These are phyloP conservation scores for Drosophila incognita DNA, from an alignment of 2,888 invertebrate species.

Conservation along the genomic window DNA sequence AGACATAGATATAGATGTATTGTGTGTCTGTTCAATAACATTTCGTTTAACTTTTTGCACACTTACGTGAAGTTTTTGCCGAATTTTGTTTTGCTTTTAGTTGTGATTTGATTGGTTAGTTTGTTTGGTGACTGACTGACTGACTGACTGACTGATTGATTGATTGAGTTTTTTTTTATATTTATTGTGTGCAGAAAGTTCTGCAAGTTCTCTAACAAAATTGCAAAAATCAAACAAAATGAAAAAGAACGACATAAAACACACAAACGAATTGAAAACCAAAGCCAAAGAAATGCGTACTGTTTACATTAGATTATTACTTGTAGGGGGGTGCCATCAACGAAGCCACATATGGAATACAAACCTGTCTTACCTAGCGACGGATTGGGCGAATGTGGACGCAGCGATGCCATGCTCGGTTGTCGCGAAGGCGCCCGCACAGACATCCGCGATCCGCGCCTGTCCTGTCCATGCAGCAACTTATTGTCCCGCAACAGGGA, in stretches of 20 bases:
- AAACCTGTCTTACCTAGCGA: constrained; percentile 86
- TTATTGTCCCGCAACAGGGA: constrained; percentile 93
- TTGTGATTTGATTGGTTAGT: constrained; percentile 55
- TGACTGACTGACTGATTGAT: constrained; percentile 62
- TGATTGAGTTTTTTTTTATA: constrained; percentile 37
- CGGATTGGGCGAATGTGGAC: constrained; percentile 89
- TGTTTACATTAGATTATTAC: constrained; percentile 28
- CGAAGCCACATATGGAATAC: constrained; percentile 76
- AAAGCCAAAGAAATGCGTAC: constrained; percentile 38
- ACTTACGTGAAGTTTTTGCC: constrained; percentile 22
- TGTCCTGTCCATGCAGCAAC: constrained; percentile 90
- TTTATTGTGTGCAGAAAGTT: constrained; percentile 58
- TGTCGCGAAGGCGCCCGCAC: constrained; percentile 93
- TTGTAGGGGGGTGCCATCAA: constrained; percentile 40
- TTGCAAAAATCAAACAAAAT: constrained; percentile 50
- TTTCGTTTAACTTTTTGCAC: constrained; percentile 28
- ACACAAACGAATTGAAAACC: constrained; percentile 41
- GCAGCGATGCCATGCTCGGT: constrained; percentile 93
- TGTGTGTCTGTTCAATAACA: constrained; percentile 6
- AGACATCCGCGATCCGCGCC: constrained; percentile 92
- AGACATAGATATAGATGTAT: background rate
- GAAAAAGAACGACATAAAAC: constrained; percentile 23
- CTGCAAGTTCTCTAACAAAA: constrained; percentile 56
- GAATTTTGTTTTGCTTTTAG: constrained; percentile 15
- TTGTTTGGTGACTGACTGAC: constrained; percentile 45